Evolutionary conservation across 2,888 invertebrate species (phyloP).

Genomic region (Stratiomys singularior): DNA sequence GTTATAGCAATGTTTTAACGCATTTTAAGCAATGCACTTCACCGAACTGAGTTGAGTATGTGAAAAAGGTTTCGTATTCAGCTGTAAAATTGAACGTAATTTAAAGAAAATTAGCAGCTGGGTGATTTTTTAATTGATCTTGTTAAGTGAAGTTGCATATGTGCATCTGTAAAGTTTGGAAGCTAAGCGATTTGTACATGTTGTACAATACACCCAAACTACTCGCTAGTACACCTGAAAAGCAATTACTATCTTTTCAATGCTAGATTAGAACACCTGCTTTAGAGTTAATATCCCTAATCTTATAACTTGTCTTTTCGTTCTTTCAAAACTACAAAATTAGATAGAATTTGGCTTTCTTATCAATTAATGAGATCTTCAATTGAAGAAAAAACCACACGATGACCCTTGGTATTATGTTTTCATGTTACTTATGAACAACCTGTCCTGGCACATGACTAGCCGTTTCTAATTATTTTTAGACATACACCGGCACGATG

Average conservation of each 20-base stretch:
- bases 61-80: too few relatives aligned
- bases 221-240: too few relatives aligned
- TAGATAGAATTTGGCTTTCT: not conserved
- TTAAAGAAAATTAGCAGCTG: too few relatives aligned
- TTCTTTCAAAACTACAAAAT: not conserved
- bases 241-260: too few relatives aligned
- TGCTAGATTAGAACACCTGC: not conserved
- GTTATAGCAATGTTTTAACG: constrained; percentile 15
- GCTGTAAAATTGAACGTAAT: too few relatives aligned
- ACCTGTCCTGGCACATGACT: constrained; percentile 18
- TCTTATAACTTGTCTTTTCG: not conserved
- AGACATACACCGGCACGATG: not conserved
- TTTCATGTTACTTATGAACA: not conserved
- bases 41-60: too few relatives aligned
- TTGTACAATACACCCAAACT: too few relatives aligned
- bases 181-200: too few relatives aligned
- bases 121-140: too few relatives aligned
- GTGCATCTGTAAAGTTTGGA: too few relatives aligned
- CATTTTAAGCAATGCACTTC: not conserved
- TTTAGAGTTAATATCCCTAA: not conserved
- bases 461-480: too few relatives aligned
- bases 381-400: not conserved
- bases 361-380: not conserved
- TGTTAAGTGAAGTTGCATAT: too few relatives aligned
- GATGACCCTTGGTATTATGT: not conserved